Evolutionary conservation across 2,888 invertebrate genomes (phyloP).

Genomic region (Mythimna pallens): DNA sequence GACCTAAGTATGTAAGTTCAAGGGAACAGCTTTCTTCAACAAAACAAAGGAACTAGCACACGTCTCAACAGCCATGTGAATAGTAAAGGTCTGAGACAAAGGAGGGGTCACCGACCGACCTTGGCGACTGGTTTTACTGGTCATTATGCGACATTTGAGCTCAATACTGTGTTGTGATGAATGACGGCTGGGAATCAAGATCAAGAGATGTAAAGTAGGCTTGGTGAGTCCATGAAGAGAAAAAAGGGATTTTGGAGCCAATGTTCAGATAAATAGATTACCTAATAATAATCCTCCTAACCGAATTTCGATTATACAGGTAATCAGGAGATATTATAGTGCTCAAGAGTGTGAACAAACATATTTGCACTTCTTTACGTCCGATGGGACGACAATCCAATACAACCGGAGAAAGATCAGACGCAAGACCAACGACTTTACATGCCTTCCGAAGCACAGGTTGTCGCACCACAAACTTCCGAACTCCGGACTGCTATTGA

Average conservation of each 20-base stretch:
- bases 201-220: conserved; percentile 21
- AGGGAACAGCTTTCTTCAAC: conserved; percentile 7
- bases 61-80: conserved; percentile 29
- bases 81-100: conserved; percentile 55
- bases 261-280: neutral
- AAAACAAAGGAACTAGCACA: conserved; percentile 46
- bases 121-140: conserved; percentile 47
- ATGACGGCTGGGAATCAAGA: conserved; percentile 36
- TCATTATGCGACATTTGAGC: conserved; percentile 49
- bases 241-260: neutral
- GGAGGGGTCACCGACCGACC: conserved; percentile 56
- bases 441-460: no score
- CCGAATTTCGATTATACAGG: no score
- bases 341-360: no score
- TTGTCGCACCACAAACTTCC: no score
- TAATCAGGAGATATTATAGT: no score
- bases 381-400: no score
- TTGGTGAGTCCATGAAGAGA: neutral
- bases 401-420: no score
- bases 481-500: no score
- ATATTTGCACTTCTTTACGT: no score
- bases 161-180: conserved; percentile 37
- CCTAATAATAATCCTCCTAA: neutral
- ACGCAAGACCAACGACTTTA: no score
- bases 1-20: conserved; percentile 14